Base-by-base conservation (phyloP, 2,888 invertebrate genomes). In the Netelia fuscicornis region DNA sequence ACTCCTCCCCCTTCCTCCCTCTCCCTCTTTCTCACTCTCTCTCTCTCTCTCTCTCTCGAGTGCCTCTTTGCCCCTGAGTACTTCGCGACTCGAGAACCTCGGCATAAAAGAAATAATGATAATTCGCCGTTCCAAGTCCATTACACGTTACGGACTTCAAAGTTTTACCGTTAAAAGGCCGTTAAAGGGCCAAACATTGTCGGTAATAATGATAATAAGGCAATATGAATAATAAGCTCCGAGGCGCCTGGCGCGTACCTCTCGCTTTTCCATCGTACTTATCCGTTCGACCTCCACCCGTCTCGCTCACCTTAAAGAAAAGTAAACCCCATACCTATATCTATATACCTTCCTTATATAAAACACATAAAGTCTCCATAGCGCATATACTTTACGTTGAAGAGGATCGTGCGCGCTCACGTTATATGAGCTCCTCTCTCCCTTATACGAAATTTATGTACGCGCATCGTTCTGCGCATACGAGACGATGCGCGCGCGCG, bases 371-470 rank as follows among this genome's bases (percentile, higher is more conserved):
- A 17, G 13, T 48, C 10, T 48, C 17, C 20, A 42, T 76, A 56
- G 8, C 42, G 64, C 65, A 76, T 75, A 80, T 64, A 70, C 37
- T 23, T 42, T 72, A 30, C 48, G 79, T 84, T 37, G 65, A 62
- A 48, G 74, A 77, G 80, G 54, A 81, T 81, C 76, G 76, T 60
- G 75, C 81, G 77, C 44, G 56, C 6, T 30, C 70, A 67, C 56
- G 64, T 81, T 81, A 77, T 83, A 75, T 70, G 68, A 78, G 62
- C 62, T 76, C 77, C 62, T 76, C 81, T 86, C 30, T 17, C 17
- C 86, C 86, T 83, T 86, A 81, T 86, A 86, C 76, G 83, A 86
- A 78, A 85, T 85, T 83, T 83, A 86, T 85, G 83, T 85, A 81
- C 76, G 83, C 80, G 76, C 76, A 76, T 58, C 76, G 77, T 54